Evolutionary conservation across 2,797 vertebrate genomes (phyloP).

Genomic region (Squalus acanthias): DNA sequence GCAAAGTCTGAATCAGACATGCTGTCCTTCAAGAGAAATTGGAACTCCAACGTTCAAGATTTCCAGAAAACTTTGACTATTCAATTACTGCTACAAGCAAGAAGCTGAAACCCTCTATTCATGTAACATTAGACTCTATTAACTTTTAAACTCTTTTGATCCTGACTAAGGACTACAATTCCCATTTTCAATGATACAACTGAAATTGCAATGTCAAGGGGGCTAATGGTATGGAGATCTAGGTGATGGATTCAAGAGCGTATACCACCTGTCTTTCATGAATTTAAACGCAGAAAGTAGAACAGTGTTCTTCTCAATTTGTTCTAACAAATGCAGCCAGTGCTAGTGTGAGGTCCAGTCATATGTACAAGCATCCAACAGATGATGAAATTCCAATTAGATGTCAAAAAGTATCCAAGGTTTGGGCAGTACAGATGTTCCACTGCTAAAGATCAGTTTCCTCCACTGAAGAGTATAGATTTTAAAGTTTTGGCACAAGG

Average conservation of each 20-base stretch:
- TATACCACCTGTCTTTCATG: neutral
- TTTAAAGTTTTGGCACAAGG: neutral
- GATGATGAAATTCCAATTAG: neutral
- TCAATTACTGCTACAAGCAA: neutral
- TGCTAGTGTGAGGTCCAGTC: too few relatives aligned
- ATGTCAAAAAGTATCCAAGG: neutral
- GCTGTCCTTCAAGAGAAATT: neutral
- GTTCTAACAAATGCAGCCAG: neutral
- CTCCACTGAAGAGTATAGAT: neutral
- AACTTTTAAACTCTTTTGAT: neutral
- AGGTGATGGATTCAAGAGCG: neutral
- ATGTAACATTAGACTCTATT: neutral
- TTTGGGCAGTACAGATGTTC: neutral
- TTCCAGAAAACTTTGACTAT: neutral
- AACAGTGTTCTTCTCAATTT: neutral
- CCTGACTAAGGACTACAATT: neutral
- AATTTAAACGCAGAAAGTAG: neutral
- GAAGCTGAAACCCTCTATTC: neutral
- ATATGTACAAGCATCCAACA: neutral
- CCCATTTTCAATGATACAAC: neutral
- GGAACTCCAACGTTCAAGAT: neutral
- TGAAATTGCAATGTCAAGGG: neutral
- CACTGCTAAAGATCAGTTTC: neutral
- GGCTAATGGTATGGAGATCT: neutral
- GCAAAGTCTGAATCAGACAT: neutral